Evolutionary conservation across 2,797 vertebrate genomes (phyloP).

Genomic region (Tragopan temminckii): DNA sequence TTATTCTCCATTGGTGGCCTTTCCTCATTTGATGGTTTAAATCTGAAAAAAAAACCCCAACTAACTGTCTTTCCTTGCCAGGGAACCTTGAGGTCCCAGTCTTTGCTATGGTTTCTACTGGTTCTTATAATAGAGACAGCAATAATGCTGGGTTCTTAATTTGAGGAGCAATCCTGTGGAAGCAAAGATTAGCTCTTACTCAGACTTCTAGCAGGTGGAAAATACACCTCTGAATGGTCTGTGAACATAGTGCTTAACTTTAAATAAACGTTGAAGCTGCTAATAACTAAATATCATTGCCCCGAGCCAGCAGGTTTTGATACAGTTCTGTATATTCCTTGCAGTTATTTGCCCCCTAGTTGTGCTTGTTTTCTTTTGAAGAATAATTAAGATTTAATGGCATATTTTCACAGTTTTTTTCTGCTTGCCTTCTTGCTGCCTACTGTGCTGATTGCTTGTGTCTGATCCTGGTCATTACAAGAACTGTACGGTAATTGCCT

Average conservation of each 20-base stretch:
- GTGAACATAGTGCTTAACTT: constrained; percentile 51
- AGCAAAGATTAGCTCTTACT: not conserved
- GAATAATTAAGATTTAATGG: constrained; percentile 88
- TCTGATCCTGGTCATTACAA: constrained; percentile 84
- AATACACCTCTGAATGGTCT: not conserved
- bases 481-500: constrained; percentile 84
- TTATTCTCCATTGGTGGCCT: not conserved
- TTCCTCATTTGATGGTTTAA: not conserved
- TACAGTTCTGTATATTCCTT: constrained; percentile 75
- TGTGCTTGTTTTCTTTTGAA: constrained; percentile 85
- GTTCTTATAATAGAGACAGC: not conserved
- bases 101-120: not conserved
- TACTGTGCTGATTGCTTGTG: constrained; percentile 80
- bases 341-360: constrained; percentile 81
- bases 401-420: constrained; percentile 82
- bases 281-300: constrained; percentile 71
- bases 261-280: constrained; percentile 70
- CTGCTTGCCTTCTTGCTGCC: constrained; percentile 80
- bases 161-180: not conserved
- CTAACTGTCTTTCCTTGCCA: not conserved
- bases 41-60: not conserved
- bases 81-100: not conserved
- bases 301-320: constrained; percentile 75
- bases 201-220: constrained; percentile 7
- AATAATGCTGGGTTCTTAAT: not conserved